Evolutionary conservation across 2,888 invertebrate genomes (phyloP).

Genomic region (Griposia aprilina): DNA sequence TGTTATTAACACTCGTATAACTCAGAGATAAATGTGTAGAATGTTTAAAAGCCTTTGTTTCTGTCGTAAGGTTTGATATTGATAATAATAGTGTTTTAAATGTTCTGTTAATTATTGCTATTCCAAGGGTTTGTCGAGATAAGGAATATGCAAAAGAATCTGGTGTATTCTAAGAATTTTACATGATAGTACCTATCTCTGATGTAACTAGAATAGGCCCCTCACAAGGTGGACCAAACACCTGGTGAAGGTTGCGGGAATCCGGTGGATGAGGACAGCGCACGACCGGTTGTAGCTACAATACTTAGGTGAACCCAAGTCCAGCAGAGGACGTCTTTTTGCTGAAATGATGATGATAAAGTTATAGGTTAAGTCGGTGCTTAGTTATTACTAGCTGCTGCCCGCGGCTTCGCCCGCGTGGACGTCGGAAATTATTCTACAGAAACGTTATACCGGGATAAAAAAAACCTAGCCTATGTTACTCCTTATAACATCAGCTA

Average conservation of each 20-base stretch:
- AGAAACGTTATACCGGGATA: too few relatives aligned
- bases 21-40: background rate
- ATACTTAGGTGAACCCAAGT: background rate
- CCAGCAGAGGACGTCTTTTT: background rate
- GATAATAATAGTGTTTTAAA: background rate
- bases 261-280: background rate
- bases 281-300: background rate
- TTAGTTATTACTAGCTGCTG: background rate
- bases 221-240: background rate
- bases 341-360: background rate
- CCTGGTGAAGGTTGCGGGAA: background rate
- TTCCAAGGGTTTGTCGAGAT: background rate
- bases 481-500: too few relatives aligned
- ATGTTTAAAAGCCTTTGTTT: background rate
- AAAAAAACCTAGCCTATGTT: too few relatives aligned
- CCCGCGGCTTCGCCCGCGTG: too few relatives aligned
- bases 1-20: background rate
- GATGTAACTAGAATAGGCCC: background rate
- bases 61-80: too few relatives aligned
- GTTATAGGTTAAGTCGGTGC: background rate
- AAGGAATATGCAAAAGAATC: background rate
- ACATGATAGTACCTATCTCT: background rate
- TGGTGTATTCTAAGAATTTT: background rate
- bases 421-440: too few relatives aligned
- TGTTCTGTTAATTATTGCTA: constrained; percentile 1